Evolutionary conservation across 2,113 vertebrate genomes (phyloP).

Genomic region (Sinocyclocheilus maitianheensis): DNA sequence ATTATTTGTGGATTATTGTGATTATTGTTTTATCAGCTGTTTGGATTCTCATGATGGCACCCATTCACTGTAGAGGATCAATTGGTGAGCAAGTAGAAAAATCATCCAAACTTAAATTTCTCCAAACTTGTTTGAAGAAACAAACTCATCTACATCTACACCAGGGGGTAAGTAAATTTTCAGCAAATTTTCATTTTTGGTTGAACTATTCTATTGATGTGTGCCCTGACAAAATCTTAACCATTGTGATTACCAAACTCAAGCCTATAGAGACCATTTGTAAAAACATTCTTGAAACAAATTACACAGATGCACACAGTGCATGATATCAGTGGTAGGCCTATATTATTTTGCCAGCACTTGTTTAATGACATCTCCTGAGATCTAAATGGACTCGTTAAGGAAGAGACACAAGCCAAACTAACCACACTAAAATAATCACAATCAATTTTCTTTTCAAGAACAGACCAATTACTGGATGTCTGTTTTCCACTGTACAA

Average conservation of each 20-base stretch:
- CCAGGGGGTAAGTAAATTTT: background rate
- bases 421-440: conserved; percentile 23
- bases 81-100: too few species aligned
- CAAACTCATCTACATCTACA: background rate
- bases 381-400: conserved; percentile 22
- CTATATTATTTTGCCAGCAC: background rate
- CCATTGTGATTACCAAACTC: background rate
- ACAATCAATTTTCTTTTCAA: conserved; percentile 1
- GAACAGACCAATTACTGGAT: conserved; percentile 4
- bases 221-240: background rate
- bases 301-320: background rate
- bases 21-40: too few species aligned
- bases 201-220: background rate
- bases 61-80: too few species aligned
- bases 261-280: background rate
- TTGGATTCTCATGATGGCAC: too few species aligned
- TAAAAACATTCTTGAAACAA: background rate
- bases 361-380: conserved; percentile 29
- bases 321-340: conserved; percentile 9
- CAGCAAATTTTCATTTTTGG: background rate
- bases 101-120: too few species aligned
- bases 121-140: too few species aligned
- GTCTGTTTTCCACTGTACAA: background rate
- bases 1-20: too few species aligned
- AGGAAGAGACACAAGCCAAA: background rate